Base-by-base conservation (phyloP, 2,797 vertebrate genomes). In the Periophthalmus magnuspinnatus region DNA sequence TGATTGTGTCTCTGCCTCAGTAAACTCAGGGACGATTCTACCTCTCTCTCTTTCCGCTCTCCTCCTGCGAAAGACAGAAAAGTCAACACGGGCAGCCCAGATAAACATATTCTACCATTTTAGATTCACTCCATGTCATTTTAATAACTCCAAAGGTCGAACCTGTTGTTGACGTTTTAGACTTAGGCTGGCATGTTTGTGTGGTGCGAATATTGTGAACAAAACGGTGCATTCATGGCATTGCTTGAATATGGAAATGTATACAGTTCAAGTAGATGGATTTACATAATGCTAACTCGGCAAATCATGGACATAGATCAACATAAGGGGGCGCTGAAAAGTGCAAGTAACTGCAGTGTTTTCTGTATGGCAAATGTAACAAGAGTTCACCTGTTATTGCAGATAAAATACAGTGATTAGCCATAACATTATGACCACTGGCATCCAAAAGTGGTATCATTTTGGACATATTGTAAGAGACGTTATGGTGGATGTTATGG, bases 31-130 rank as follows among this genome's bases (percentile, higher is more conserved):
- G 13, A 8, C 36, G 50, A 75, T 47, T 58, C 28, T 28, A 28
- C 41, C 41, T 45, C 41, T 14, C 41, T 28, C n/a, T n/a, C n/a
- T n/a, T n/a, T n/a, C 28, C 28, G 6, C 33, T 74, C 61, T 68
- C 7, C 22, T 17, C 47, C 70, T 59, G 32, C n/a, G 32, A 28
- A 56, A 34, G 54, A 59, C 34, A 6, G 50, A 19, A 55, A 32
- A 60, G 36, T 73, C 67, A 65, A 61, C 48, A 33, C 1, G 17
- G 33, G 21, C 38, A 2, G 22, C 34, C 45, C 22, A 67, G 52
- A 2, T 2, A 7, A 70, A 73, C 65, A 68, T 10, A 63, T 14
- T 66, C 11, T 68, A 64, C 64, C 32, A 7, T 72, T 24, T 68
- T 60, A 45, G 24, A 59, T 75, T 24, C 19, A 56, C 55, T 16